Percentiles rank a stretch among this genome's conserved stretches.
Conservation (phyloP, 2,888 invertebrate genomes). For the Microplitis manilae region DNA sequence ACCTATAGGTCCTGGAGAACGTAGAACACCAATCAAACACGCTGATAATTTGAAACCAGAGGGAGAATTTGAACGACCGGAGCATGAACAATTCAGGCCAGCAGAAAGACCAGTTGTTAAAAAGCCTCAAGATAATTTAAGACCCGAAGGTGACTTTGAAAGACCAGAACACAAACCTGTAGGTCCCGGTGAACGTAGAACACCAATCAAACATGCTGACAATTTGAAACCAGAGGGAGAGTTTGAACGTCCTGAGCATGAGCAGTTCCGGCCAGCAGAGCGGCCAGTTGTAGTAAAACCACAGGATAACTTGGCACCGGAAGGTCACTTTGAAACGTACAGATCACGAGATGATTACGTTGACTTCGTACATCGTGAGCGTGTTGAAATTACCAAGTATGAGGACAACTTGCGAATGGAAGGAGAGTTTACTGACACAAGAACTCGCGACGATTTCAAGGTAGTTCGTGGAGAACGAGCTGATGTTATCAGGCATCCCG, state of each 20-base stretch:
- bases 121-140: slow-evolving; percentile 71
- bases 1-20: slow-evolving; percentile 74
- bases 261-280: slow-evolving; percentile 71
- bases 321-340: slow-evolving; percentile 72
- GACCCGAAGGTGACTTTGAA: slow-evolving; percentile 65
- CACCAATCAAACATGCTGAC: slow-evolving; percentile 68
- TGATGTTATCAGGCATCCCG: slow-evolving; percentile 64
- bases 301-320: slow-evolving; percentile 74
- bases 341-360: slow-evolving; percentile 76
- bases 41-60: slow-evolving; percentile 74
- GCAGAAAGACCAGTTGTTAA: slow-evolving; percentile 48
- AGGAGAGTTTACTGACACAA: slow-evolving; percentile 74
- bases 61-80: slow-evolving; percentile 68
- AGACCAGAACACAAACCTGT: slow-evolving; percentile 71
- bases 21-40: slow-evolving; percentile 73
- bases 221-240: slow-evolving; percentile 71
- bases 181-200: slow-evolving; percentile 70
- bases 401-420: slow-evolving; percentile 80
- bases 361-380: slow-evolving; percentile 73
- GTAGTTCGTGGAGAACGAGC: slow-evolving; percentile 72
- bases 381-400: slow-evolving; percentile 70
- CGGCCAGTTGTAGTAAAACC: slow-evolving; percentile 65
- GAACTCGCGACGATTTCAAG: slow-evolving; percentile 75
- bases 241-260: slow-evolving; percentile 70
- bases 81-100: slow-evolving; percentile 62